phyloP scores from a whole-genome alignment of 2,888 invertebrate species.

The Hydrotaea diabolus region DNA sequence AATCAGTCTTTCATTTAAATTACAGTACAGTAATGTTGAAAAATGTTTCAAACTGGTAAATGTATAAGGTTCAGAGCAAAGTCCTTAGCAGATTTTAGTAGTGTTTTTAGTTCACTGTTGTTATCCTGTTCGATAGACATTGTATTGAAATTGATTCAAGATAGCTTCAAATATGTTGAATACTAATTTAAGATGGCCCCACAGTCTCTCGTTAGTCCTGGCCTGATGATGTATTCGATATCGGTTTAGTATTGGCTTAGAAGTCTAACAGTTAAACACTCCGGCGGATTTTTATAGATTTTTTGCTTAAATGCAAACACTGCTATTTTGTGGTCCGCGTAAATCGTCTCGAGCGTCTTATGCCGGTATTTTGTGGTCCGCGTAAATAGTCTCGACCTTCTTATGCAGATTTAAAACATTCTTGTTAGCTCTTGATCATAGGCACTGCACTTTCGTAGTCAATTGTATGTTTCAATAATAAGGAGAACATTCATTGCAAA shows the following conservation, averaged over 20 bases:
- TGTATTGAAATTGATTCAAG: not conserved
- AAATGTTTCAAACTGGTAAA: conserved; percentile 49
- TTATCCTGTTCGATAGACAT: conserved; percentile 11
- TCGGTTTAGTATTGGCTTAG: conserved; percentile 53
- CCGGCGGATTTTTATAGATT: conserved; percentile 73
- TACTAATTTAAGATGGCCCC: conserved; percentile 55
- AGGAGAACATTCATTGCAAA: too few relatives aligned
- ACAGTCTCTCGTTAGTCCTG: conserved; percentile 58
- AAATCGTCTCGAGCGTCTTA: too few relatives aligned
- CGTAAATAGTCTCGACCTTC: conserved; percentile 44
- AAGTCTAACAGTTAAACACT: conserved; percentile 76
- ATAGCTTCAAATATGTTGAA: not conserved
- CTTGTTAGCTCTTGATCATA: conserved; percentile 75
- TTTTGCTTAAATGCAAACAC: conserved; percentile 73
- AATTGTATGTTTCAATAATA: too few relatives aligned
- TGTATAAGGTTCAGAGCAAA: conserved; percentile 42
- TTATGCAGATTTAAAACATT: conserved; percentile 71
- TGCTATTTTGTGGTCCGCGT: conserved; percentile 68
- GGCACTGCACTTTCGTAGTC: conserved; percentile 37
- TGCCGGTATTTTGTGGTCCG: too few relatives aligned
- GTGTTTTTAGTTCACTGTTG: conserved; percentile 12
- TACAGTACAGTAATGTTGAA: conserved; percentile 49
- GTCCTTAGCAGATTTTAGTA: conserved; percentile 13
- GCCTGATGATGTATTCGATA: conserved; percentile 56
- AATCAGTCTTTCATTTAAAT: conserved; percentile 42